Base-by-base conservation (phyloP, 64 coral and sea anemone genomes). In the Actinia equina region DNA sequence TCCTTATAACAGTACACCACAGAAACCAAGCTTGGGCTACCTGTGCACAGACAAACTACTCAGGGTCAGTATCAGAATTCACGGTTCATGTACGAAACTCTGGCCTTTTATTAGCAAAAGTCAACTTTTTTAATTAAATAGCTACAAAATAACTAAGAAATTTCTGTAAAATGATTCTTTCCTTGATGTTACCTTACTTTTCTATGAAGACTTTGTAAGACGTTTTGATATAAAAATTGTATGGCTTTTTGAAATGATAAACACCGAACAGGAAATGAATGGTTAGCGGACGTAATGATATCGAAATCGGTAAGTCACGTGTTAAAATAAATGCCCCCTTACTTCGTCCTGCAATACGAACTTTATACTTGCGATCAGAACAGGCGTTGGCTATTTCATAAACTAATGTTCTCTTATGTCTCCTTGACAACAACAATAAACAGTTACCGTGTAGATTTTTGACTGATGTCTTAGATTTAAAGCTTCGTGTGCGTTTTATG, bases 321-420 rank as follows among this genome's bases (percentile, higher is more conserved):
- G 94, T 90, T 8, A 89, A 44, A 30, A 93, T 65, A 87, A 77
- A 90, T 25, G 52, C 20, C 1, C 86, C 70, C 11, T 83, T 85
- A 46, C 92, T 93, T 49, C 67, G 90, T 16, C 88, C 69, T 20
- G 86, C 51, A 25, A 90, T 61, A n/a, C 58, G 85, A 16, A 91
- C 80, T 17, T 70, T 80, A 51, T 96, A 96, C 18, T 77, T 90
- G 55, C 94, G 86, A 13, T 96, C 81, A 16, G 67, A 59, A 20
- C 94, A 96, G 3, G 85, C 82, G 60, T 96, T 96, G 2, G 94
- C 80, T 77, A 96, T 92, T 86, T 96, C 94, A 82, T 93, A 87
- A 10, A 59, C 92, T 6, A 87, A 82, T 59, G 84, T 91, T 41
- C 82, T 87, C 37, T 77, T n/a, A 17, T 90, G 91, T 41, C 88